A percentile compares a stretch with the other conserved stretches of the same genome.
Conservation (phyloP, 2,888 invertebrate genomes). For the Leptinotarsa tumamoca region DNA sequence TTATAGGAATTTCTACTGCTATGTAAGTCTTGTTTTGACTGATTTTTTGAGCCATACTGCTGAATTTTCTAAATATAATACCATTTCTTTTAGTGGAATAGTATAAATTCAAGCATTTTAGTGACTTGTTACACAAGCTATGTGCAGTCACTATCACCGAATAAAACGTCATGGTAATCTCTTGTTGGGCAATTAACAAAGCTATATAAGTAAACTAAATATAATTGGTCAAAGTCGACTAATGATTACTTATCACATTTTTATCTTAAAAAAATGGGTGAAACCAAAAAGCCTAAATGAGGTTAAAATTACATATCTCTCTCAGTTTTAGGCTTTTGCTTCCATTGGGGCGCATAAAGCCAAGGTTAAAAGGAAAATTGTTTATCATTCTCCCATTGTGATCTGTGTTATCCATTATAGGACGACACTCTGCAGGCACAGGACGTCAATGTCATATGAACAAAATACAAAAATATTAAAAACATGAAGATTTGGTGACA, state of each 20-base stretch:
- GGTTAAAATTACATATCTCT: not conserved
- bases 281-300: not conserved
- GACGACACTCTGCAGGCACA: no score
- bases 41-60: conserved; percentile 55
- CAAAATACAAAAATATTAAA: no score
- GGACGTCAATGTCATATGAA: no score
- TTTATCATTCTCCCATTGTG: no score
- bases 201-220: not conserved
- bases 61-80: conserved; percentile 44
- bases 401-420: no score
- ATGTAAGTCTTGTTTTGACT: conserved; percentile 56
- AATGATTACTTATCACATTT: conserved; percentile 18
- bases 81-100: conserved; percentile 22
- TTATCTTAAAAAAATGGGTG: not conserved
- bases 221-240: conserved; percentile 5
- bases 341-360: no score
- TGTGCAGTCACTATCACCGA: conserved; percentile 40
- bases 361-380: no score
- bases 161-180: conserved; percentile 29
- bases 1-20: conserved; percentile 54
- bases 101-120: conserved; percentile 38
- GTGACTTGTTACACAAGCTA: conserved; percentile 39
- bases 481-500: no score
- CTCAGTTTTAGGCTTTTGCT: no score
- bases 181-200: not conserved